These are phyloP conservation scores for Hipposideros larvatus DNA, from an alignment of 2,797 vertebrate genomes.

Conservation along the genomic window DNA sequence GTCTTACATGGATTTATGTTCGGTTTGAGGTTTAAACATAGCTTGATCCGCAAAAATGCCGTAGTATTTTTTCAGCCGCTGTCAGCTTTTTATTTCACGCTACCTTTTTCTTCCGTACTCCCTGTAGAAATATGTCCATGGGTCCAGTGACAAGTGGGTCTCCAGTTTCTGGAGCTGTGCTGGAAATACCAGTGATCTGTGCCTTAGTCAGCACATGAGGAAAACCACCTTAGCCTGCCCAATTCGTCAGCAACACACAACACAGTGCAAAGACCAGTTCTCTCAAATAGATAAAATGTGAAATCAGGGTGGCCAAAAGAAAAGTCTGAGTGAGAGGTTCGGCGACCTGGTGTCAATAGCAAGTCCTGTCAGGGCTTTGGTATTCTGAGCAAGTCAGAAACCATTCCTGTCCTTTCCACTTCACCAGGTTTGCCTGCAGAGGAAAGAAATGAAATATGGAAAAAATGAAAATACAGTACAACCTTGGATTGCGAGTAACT, in stretches of 20 bases:
- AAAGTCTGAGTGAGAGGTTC: not conserved
- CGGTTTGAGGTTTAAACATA: not conserved
- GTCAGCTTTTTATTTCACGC: not conserved
- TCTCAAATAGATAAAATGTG: not conserved
- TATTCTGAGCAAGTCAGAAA: not conserved
- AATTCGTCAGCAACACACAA: not conserved
- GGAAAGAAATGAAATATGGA: not conserved
- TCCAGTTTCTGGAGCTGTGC: not conserved
- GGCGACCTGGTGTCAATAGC: not conserved
- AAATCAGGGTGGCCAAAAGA: not conserved
- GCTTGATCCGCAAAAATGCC: not conserved
- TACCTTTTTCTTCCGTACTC: not conserved
- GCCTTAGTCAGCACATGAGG: not conserved
- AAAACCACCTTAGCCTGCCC: not conserved
- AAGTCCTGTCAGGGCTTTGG: accelerated
- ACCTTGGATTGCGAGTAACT: too few species aligned
- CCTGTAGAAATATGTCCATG: not conserved
- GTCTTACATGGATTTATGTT: accelerated
- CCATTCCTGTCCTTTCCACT: not conserved
- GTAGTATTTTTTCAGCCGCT: not conserved
- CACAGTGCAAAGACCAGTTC: not conserved
- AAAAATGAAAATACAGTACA: not conserved
- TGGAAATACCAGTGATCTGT: not conserved
- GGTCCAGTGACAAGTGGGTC: not conserved
- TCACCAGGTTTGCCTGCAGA: not conserved